phyloP scores from a whole-genome alignment of 1,140 invertebrate genomes.

The Eriosoma lanigerum region DNA sequence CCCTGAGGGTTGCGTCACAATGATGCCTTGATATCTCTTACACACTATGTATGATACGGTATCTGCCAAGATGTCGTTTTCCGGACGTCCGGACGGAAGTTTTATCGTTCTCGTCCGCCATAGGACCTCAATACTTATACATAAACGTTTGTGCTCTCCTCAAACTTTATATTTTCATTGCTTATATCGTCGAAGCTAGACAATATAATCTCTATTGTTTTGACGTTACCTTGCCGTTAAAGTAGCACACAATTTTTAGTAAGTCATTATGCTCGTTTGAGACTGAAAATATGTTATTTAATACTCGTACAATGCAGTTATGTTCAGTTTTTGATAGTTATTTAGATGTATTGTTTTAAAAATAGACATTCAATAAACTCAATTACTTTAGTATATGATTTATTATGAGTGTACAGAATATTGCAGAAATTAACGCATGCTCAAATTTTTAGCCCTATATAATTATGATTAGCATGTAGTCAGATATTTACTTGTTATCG shows the following conservation, averaged over 20 bases:
- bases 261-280: too few species aligned
- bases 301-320: too few species aligned
- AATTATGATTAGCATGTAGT: too few species aligned
- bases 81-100: conserved; percentile 16
- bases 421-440: too few species aligned
- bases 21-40: not conserved
- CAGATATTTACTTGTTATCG: not conserved
- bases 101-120: conserved; percentile 6
- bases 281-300: too few species aligned
- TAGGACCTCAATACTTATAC: not conserved
- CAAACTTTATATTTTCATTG: not conserved
- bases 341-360: too few species aligned
- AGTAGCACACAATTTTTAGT: too few species aligned
- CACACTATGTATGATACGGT: not conserved
- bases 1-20: conserved; percentile 23
- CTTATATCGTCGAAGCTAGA: not conserved
- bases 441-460: too few species aligned
- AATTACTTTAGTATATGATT: too few species aligned
- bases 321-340: too few species aligned
- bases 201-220: not conserved
- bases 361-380: too few species aligned
- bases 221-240: not conserved
- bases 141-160: not conserved
- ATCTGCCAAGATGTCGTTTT: conserved; percentile 38
- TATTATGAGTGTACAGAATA: too few species aligned